A percentile compares a stretch with the other conserved stretches of the same genome.
These are phyloP conservation scores for Chrysocyon brachyurus DNA, from an alignment of 2,797 vertebrate genomes.

Conservation along the genomic window DNA sequence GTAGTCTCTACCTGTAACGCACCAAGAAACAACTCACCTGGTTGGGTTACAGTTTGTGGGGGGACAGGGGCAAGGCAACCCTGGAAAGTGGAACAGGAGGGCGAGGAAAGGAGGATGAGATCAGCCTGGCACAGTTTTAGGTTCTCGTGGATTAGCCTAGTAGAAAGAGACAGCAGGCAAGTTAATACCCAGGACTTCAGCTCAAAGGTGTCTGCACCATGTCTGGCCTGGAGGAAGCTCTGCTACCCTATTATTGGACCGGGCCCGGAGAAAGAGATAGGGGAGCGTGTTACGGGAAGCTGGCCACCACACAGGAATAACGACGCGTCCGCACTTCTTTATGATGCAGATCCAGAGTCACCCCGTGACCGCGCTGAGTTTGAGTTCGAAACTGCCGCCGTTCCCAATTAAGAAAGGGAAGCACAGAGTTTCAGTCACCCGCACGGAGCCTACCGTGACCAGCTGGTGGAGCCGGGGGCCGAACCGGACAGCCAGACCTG, in stretches of 20 bases:
- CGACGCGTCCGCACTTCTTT: too few species aligned
- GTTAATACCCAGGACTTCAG: not conserved
- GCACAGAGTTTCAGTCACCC: not conserved
- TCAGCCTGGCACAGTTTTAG: not conserved
- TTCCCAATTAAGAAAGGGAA: not conserved
- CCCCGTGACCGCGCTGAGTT: not conserved
- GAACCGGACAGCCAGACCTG: not conserved
- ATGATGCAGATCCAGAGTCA: not conserved
- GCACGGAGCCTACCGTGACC: not conserved
- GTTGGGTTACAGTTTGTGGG: not conserved
- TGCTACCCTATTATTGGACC: not conserved
- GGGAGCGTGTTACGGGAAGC: not conserved
- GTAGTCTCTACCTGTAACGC: not conserved
- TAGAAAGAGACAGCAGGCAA: not conserved
- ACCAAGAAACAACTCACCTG: not conserved
- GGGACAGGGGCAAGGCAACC: not conserved
- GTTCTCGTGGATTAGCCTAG: not conserved
- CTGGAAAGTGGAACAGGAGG: not conserved
- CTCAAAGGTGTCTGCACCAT: not conserved
- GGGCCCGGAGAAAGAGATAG: not conserved
- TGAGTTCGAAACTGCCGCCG: not conserved
- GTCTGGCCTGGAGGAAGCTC: not conserved
- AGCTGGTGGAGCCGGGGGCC: not conserved
- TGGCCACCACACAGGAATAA: rapidly evolving
- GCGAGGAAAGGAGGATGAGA: not conserved